These are phyloP conservation scores for Morinoia aosen DNA, from an alignment of 2,888 invertebrate species.

Conservation along the genomic window DNA sequence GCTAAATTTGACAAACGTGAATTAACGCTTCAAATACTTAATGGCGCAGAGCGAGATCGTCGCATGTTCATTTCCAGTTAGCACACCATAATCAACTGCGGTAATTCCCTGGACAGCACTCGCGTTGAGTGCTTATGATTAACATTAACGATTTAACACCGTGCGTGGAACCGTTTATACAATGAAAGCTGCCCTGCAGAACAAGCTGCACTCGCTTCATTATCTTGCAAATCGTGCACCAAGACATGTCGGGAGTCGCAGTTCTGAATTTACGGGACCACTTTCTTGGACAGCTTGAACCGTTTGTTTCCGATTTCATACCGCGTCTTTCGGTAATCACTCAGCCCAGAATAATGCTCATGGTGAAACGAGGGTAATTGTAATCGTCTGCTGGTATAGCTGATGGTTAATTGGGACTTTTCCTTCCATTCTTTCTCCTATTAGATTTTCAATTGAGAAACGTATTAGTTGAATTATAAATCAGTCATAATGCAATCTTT, in stretches of 20 bases:
- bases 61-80: not conserved
- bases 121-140: not conserved
- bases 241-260: not conserved
- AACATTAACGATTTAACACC: not conserved
- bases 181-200: not conserved
- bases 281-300: not conserved
- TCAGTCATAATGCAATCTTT: too few relatives aligned
- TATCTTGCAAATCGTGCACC: not conserved
- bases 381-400: not conserved
- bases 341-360: not conserved
- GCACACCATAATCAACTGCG: not conserved
- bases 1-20: too few relatives aligned
- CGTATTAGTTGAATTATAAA: too few relatives aligned
- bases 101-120: not conserved
- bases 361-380: not conserved
- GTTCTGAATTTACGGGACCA: not conserved
- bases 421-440: not conserved
- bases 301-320: not conserved
- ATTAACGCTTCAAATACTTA: too few relatives aligned
- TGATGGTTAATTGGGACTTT: not conserved
- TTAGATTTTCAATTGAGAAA: too few relatives aligned
- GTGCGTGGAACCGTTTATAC: not conserved
- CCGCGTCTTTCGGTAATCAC: not conserved
- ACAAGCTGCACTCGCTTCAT: not conserved
- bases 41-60: not conserved